Base-by-base conservation (phyloP, 1,140 invertebrate species). In the Drosophila repleta region DNA sequence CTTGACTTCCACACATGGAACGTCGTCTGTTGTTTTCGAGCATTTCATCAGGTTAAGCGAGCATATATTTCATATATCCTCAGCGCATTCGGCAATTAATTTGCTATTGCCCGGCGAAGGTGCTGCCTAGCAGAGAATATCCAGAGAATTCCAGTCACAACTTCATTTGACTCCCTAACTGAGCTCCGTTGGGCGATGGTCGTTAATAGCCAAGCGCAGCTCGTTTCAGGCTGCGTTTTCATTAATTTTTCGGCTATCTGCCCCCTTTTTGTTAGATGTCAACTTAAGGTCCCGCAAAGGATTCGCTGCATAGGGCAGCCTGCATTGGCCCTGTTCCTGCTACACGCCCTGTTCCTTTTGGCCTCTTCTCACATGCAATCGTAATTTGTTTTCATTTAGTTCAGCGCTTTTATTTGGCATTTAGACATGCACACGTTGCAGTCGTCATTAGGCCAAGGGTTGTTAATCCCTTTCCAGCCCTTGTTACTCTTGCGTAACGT, bases 371-470 rank as follows among this genome's bases (percentile, higher is more conserved):
- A 65, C 85, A 87, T 90, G 82, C 87, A 90, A 90, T 71, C 58
- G 85, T 90, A 90, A 90, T 90, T 90, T 90, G 85, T 90, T 90
- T 90, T 90, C 87, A 90, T 90, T 90, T 90, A 90, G 78, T 79
- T 90, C 79, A 87, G 83, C 79, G 87, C 81, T 90, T 90, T 79
- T 90, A 79, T 90, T 79, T 81, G 87, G 78, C 81, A 85, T 79
- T 90, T 82, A 73, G 87, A 90, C 87, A 90, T 90, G 85, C 85
- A 90, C 78, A 76, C 71, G 79, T 39, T 72, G 64, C 71, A 61
- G 68, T 15, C 32, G 45, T 46, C 51, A 57, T 52, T 35, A 51
- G 35, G 41, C 73, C 63, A 53, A 68, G 81, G 81, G 80, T 85
- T 85, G 81, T 57, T 73, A 53, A 49, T 39, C 26, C 45, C 24